phyloP scores from a whole-genome alignment of 1,140 invertebrate genomes.

The Diuraphis noxia region DNA sequence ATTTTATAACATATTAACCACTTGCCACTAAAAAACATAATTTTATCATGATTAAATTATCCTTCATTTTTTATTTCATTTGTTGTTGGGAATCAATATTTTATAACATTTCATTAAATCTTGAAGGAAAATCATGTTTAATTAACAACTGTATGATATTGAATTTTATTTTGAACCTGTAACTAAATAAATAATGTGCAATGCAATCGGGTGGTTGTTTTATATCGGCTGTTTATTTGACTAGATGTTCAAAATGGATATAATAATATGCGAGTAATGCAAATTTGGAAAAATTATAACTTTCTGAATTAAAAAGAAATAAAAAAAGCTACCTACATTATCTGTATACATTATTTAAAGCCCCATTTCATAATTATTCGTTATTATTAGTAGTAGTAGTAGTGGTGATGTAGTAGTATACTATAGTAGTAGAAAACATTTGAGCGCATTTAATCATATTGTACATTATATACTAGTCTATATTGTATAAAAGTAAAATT shows the following conservation, averaged over 20 bases:
- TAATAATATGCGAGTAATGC: too few relatives aligned
- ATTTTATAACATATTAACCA: too few relatives aligned
- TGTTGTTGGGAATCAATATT: background rate
- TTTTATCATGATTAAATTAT: too few relatives aligned
- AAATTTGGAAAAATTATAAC: background rate
- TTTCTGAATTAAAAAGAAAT: background rate
- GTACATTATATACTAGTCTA: background rate
- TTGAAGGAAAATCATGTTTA: background rate
- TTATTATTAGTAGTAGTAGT: background rate
- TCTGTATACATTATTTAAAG: too few relatives aligned
- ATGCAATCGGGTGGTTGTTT: background rate
- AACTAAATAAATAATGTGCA: background rate
- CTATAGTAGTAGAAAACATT: background rate
- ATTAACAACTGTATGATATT: background rate
- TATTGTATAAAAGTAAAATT: background rate
- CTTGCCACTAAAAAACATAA: too few relatives aligned
- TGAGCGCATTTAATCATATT: background rate
- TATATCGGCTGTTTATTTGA: background rate
- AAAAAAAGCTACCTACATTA: background rate
- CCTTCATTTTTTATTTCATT: too few relatives aligned
- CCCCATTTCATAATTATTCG: background rate
- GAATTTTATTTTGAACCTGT: background rate
- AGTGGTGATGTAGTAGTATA: too few relatives aligned
- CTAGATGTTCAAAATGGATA: background rate
- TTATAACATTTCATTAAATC: background rate